Evolutionary conservation across 2,888 invertebrate species (phyloP), one percentile per base, ranked within the genome.

Genomic region (Drosophila quinaria): DNA sequence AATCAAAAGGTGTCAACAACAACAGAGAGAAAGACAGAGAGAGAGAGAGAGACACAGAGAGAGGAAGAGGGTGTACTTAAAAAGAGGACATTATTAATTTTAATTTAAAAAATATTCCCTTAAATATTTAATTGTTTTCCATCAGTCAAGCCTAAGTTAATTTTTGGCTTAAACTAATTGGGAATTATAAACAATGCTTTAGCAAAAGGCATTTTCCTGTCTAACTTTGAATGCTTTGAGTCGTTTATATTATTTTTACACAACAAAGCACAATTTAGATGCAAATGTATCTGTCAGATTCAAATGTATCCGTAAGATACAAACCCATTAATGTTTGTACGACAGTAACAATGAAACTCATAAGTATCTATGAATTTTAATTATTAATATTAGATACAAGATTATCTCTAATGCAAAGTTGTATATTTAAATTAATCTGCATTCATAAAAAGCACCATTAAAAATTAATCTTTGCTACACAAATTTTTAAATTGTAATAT

Each of bases 1-100:
- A 49, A 59, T 59, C 39, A 39, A 19, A 42, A 41, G 49, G 59
- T 49, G 59, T 25, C 17, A 17, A 17, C 11, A 13, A 33, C 29
- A 35, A 35, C 1, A 25, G 25, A 25, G 25, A 25, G 1, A 25
- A 5, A 25, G 25, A 25, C 5, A 25, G 5, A 25, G 0, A 25
- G 25, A 25, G 25, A 25, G 25, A 25, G 35, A 4, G 35, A 11
- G 35, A 4, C 13, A 11, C 4, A 25, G 25, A 25, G 25, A 25
- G 25, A 25, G 22, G 3, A 3, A 22, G 25, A 25, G 25, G 37
- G n/a, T 39, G 37, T 6, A 3, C 37, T 15, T 25, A 6, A 25
- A 8, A 25, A 6, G 8, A 22, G 22, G 22, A 4, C 22, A 4
- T 22, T 22, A 3, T 22, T 22, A 3, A 3, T 22, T 22, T 22